Conservation (phyloP, 2,888 invertebrate species). For the Crematogaster levior region DNA sequence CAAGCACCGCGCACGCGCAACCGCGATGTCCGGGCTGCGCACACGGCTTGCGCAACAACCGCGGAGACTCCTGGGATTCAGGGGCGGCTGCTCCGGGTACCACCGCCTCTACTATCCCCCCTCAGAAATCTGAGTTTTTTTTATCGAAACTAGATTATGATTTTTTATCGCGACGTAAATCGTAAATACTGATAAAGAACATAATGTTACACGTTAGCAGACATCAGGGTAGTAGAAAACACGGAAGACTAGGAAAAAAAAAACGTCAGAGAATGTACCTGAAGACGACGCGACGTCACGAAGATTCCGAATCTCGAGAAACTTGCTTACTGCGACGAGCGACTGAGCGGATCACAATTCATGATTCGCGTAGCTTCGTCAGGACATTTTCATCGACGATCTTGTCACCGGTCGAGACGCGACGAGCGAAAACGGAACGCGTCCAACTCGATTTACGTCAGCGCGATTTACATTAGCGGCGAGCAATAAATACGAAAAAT, state of each 20-base stretch:
- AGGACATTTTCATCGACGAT: not conserved
- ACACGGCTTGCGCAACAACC: constrained; percentile 72
- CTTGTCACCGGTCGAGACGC: not conserved
- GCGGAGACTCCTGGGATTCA: constrained; percentile 70
- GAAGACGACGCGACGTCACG: not conserved
- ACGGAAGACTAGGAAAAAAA: no score
- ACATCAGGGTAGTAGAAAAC: no score
- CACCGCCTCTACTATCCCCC: not conserved
- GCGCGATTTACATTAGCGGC: constrained; percentile 59
- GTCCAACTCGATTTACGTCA: constrained; percentile 61
- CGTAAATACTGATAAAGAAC: not conserved
- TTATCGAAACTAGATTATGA: not conserved
- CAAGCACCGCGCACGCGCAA: constrained; percentile 80
- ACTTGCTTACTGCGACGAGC: not conserved
- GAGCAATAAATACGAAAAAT: constrained; percentile 73
- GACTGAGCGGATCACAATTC: not conserved
- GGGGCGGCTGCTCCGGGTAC: constrained; percentile 68
- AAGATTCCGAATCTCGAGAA: not conserved
- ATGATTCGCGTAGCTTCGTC: not conserved
- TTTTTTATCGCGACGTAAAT: not conserved
- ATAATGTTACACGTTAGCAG: no score
- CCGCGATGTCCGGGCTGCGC: constrained; percentile 65
- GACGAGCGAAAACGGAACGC: constrained; percentile 4
- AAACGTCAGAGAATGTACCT: not conserved
- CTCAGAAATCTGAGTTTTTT: not conserved